Conservation (phyloP, 2,113 vertebrate species). For the Electrona antarctica region DNA sequence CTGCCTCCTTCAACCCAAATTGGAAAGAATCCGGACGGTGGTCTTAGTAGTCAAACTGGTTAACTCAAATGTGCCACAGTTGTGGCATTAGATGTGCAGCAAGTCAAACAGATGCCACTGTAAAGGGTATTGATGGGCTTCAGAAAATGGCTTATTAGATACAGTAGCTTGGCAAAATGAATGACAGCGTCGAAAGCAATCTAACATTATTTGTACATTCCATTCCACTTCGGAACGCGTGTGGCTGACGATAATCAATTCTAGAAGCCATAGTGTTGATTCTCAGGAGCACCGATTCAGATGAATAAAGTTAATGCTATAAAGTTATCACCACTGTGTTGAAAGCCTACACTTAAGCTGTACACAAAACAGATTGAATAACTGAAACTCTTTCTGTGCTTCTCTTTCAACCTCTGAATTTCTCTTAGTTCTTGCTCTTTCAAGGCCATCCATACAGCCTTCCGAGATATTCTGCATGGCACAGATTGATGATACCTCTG, state of each 20-base stretch:
- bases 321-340: conserved; percentile 30
- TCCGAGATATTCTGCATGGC: conserved; percentile 41
- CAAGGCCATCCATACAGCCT: conserved; percentile 45
- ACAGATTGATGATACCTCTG: conserved; percentile 66
- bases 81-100: conserved; percentile 48
- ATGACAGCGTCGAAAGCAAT: conserved; percentile 55
- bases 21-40: conserved; percentile 28
- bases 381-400: conserved; percentile 13
- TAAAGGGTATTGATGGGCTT: conserved; percentile 55
- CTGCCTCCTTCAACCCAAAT: conserved; percentile 35
- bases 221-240: conserved; percentile 53
- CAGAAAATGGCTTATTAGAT: conserved; percentile 50
- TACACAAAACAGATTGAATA: conserved; percentile 49
- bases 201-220: conserved; percentile 57
- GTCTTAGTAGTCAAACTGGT: conserved; percentile 54
- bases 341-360: conserved; percentile 42
- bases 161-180: conserved; percentile 36
- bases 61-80: conserved; percentile 46
- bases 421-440: conserved; percentile 14
- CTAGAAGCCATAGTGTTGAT: conserved; percentile 45
- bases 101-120: conserved; percentile 40
- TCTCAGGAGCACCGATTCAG: conserved; percentile 25
- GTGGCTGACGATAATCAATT: conserved; percentile 53
- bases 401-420: conserved; percentile 35
- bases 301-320: conserved; percentile 36